phyloP scores from a whole-genome alignment of 2,888 invertebrate species.

The Drosophila mimica region DNA sequence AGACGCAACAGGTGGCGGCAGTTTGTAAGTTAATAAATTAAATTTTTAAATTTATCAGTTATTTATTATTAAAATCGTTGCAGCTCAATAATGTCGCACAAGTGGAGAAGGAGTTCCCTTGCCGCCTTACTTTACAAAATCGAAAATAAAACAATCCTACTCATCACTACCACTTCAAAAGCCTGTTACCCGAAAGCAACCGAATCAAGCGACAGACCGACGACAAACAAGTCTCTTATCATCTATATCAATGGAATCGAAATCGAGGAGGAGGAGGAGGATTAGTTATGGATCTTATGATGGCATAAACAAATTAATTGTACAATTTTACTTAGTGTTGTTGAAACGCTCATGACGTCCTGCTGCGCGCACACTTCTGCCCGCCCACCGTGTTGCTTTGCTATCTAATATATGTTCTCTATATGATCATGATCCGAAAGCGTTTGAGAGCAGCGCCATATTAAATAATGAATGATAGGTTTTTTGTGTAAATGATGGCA shows the following conservation, averaged over 20 bases:
- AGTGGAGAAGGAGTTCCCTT: slow-evolving; percentile 63
- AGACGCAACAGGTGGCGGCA: slow-evolving; percentile 79
- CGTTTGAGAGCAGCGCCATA: slow-evolving; percentile 57
- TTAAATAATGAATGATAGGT: slow-evolving; percentile 34
- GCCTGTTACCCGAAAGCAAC: slow-evolving; percentile 55
- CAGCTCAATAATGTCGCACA: slow-evolving; percentile 84
- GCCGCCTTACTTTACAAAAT: slow-evolving; percentile 64
- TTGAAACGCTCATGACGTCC: slow-evolving; percentile 76
- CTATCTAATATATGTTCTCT: slow-evolving; percentile 18
- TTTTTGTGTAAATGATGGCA: slow-evolving; percentile 71
- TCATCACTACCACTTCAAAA: slow-evolving; percentile 54
- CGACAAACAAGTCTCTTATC: slow-evolving; percentile 72
- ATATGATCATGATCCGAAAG: slow-evolving; percentile 40
- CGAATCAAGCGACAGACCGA: slow-evolving; percentile 70
- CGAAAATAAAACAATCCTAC: slow-evolving; percentile 65
- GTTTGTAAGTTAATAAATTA: slow-evolving; percentile 66
- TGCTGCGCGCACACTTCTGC: slow-evolving; percentile 70
- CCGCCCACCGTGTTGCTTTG: slow-evolving; percentile 71
- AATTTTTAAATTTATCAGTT: neutral
- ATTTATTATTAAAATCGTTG: slow-evolving; percentile 2
- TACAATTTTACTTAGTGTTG: slow-evolving; percentile 81
- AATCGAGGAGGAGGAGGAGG: neutral
- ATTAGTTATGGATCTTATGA: slow-evolving; percentile 64
- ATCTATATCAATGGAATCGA: slow-evolving; percentile 59
- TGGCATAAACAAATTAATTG: slow-evolving; percentile 71